phyloP scores from a whole-genome alignment of 2,888 invertebrate genomes.

The Zaprionus lineosus region DNA sequence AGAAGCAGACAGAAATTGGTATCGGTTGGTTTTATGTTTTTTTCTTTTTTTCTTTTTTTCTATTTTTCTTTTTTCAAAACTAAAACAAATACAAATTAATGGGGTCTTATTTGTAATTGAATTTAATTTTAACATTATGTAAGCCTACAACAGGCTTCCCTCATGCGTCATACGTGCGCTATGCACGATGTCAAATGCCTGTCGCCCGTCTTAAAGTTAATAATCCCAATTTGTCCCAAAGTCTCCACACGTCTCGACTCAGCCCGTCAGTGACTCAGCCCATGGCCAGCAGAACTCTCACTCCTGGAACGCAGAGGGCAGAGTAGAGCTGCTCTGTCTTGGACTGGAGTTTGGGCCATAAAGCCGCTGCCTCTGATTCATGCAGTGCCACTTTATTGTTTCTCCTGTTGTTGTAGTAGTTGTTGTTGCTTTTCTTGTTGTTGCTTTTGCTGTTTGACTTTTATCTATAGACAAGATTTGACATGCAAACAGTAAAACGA shows the following conservation, averaged over 20 bases:
- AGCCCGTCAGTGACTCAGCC: slow-evolving; percentile 53
- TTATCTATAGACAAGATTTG: slow-evolving; percentile 55
- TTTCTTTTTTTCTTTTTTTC: no score
- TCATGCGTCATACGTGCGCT: slow-evolving; percentile 44
- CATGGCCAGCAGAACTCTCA: neutral
- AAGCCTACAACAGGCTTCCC: slow-evolving; percentile 39
- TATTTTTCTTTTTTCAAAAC: slow-evolving; percentile 25
- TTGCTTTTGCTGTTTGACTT: slow-evolving; percentile 7
- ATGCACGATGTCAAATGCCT: slow-evolving; percentile 17
- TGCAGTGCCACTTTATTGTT: slow-evolving; percentile 19
- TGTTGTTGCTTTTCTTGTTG: no score
- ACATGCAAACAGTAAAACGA: slow-evolving; percentile 56
- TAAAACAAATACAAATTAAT: slow-evolving; percentile 10
- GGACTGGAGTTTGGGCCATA: slow-evolving; percentile 21
- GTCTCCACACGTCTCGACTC: slow-evolving; percentile 49
- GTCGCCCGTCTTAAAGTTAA: slow-evolving; percentile 44
- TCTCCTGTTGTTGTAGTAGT: slow-evolving; percentile 11
- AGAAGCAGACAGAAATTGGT: slow-evolving; percentile 50
- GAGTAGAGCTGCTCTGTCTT: slow-evolving; percentile 15
- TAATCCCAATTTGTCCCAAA: slow-evolving; percentile 45
- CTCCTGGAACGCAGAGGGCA: neutral
- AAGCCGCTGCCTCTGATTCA: slow-evolving; percentile 57
- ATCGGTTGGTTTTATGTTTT: no score
- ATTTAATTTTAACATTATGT: slow-evolving; percentile 40
- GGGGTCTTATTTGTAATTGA: slow-evolving; percentile 29